phyloP scores from a whole-genome alignment of 1,140 invertebrate species.

The Linepithema humile region DNA sequence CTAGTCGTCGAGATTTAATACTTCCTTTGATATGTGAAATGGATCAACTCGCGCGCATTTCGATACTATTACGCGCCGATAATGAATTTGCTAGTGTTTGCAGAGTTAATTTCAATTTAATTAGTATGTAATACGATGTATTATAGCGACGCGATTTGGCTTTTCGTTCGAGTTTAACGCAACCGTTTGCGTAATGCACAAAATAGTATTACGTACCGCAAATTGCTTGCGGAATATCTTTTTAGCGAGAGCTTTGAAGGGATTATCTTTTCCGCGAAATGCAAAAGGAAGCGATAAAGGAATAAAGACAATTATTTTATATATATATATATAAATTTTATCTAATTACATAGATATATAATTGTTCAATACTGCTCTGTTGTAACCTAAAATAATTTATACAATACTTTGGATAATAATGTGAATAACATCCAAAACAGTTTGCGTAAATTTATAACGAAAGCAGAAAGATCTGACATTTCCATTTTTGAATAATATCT shows the following conservation, averaged over 20 bases:
- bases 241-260: too few relatives aligned
- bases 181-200: not conserved
- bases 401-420: not conserved
- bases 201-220: not conserved
- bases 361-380: not conserved
- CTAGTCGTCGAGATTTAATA: slow-evolving; percentile 38
- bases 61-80: slow-evolving; percentile 26
- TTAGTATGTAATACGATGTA: slow-evolving; percentile 37
- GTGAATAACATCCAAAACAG: not conserved
- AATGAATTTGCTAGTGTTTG: slow-evolving; percentile 47
- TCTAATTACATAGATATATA: too few relatives aligned
- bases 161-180: slow-evolving; percentile 34
- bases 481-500: not conserved
- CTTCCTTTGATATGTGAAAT: slow-evolving; percentile 50
- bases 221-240: not conserved
- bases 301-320: not conserved
- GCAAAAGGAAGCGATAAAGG: not conserved
- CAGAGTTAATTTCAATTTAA: slow-evolving; percentile 49
- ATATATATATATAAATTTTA: too few relatives aligned
- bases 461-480: not conserved
- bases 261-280: not conserved
- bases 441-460: not conserved
- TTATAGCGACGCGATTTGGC: slow-evolving; percentile 15
- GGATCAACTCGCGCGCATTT: slow-evolving; percentile 12
- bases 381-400: not conserved